phyloP scores from a whole-genome alignment of 2,113 vertebrate species.

The Platysteira castanea region DNA sequence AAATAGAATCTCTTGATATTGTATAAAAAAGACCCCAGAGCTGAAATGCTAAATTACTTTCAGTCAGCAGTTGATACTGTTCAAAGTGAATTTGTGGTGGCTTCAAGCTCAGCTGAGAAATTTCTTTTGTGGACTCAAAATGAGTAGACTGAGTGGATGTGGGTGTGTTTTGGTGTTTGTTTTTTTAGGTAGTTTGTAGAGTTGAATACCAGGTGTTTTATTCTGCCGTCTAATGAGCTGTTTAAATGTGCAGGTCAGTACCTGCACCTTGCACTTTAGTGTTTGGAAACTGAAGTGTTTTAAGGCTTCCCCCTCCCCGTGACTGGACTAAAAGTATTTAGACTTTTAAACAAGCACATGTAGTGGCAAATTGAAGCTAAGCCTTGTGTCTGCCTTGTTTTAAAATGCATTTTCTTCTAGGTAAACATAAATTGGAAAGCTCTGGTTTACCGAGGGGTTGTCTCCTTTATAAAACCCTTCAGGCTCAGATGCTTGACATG shows the following conservation, averaged over 20 bases:
- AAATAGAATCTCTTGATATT: background rate
- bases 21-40: background rate
- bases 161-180: background rate
- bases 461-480: conserved; percentile 88
- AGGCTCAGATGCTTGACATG: conserved; percentile 93
- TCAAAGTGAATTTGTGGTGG: background rate
- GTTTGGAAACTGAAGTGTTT: background rate
- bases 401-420: conserved; percentile 62
- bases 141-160: background rate
- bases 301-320: background rate
- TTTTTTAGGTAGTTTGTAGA: background rate
- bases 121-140: background rate
- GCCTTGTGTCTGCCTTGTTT: background rate
- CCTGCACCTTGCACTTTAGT: background rate
- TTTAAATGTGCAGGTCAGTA: background rate
- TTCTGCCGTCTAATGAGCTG: background rate
- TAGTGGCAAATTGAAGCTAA: background rate
- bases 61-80: background rate
- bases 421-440: conserved; percentile 76
- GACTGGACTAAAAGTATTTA: background rate
- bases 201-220: background rate
- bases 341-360: background rate
- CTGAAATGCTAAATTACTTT: background rate
- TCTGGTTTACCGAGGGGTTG: conserved; percentile 86
- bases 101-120: background rate